Conservation (phyloP, 2,888 invertebrate genomes). For the Pycnomerus fuliginosus region DNA sequence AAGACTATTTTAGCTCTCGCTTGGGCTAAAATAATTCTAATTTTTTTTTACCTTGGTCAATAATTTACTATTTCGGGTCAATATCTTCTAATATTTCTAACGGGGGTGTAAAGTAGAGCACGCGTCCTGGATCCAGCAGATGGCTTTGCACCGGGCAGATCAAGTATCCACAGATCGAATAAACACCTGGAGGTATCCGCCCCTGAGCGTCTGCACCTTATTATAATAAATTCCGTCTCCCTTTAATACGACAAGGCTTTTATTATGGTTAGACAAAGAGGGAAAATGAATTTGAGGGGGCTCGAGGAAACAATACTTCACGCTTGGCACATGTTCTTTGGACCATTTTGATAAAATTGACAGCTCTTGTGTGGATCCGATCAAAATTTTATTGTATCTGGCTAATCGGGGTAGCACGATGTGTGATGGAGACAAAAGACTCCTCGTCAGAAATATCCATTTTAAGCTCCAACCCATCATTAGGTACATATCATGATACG, state of each 20-base stretch:
- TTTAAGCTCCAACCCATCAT: too few species aligned
- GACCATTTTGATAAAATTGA: constrained; percentile 27
- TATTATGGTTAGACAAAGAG: neutral
- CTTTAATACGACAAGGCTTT: neutral
- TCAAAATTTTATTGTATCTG: too few species aligned
- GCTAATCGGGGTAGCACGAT: too few species aligned
- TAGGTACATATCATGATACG: too few species aligned
- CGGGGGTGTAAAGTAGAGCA: too few species aligned
- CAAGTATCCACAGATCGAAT: constrained; percentile 29
- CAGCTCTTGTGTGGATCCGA: constrained; percentile 25
- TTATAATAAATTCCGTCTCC: neutral
- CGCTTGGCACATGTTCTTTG: constrained; percentile 27
- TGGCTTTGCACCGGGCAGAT: constrained; percentile 29
- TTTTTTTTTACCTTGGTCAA: too few species aligned
- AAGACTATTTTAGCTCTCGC: too few species aligned
- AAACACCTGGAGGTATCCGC: constrained; percentile 31
- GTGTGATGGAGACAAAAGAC: too few species aligned
- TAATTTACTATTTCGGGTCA: too few species aligned
- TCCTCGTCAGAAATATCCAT: too few species aligned
- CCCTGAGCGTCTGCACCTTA: constrained; percentile 20
- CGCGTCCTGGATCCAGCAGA: constrained; percentile 25
- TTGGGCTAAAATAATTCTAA: too few species aligned
- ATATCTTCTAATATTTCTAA: too few species aligned
- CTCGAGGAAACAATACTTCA: constrained; percentile 21
- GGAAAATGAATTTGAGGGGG: neutral